Percentiles rank a stretch among this genome's conserved stretches.
These are phyloP conservation scores for Onychostruthus taczanowskii DNA, from an alignment of 2,113 vertebrate species.

Conservation along the genomic window DNA sequence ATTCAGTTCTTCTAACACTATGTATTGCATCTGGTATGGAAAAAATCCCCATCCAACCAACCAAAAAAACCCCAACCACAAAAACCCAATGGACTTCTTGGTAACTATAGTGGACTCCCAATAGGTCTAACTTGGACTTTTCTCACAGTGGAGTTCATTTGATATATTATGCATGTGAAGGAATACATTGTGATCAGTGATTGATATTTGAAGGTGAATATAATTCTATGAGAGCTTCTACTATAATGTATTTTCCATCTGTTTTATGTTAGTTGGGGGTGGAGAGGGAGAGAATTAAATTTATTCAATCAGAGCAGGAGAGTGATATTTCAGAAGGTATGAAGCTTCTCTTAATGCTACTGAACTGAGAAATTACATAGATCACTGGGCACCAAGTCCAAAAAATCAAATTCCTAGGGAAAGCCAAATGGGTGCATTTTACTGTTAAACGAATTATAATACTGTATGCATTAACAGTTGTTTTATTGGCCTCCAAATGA, in stretches of 20 bases:
- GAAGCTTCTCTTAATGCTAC: background rate
- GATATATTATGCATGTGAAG: background rate
- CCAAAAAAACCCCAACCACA: background rate
- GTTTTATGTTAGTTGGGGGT: conserved; percentile 17
- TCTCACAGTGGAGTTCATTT: background rate
- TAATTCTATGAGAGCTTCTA: background rate
- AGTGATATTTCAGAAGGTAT: conserved; percentile 23
- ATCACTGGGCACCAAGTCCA: background rate
- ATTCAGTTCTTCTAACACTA: background rate
- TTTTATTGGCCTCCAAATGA: background rate
- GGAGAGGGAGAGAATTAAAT: background rate
- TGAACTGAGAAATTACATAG: background rate
- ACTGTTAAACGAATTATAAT: background rate
- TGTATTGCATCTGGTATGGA: background rate
- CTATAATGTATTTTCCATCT: conserved; percentile 16
- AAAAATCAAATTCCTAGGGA: conserved; percentile 1
- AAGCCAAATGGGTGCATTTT: conserved; percentile 17
- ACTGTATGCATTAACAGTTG: background rate
- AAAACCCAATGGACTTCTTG: background rate
- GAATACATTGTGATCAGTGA: background rate
- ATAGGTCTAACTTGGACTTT: background rate
- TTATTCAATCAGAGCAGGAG: background rate
- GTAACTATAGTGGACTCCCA: background rate
- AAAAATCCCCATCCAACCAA: background rate
- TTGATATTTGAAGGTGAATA: background rate